These are phyloP conservation scores for Eupithecia dodoneata DNA, from an alignment of 2,888 invertebrate species.

Conservation along the genomic window DNA sequence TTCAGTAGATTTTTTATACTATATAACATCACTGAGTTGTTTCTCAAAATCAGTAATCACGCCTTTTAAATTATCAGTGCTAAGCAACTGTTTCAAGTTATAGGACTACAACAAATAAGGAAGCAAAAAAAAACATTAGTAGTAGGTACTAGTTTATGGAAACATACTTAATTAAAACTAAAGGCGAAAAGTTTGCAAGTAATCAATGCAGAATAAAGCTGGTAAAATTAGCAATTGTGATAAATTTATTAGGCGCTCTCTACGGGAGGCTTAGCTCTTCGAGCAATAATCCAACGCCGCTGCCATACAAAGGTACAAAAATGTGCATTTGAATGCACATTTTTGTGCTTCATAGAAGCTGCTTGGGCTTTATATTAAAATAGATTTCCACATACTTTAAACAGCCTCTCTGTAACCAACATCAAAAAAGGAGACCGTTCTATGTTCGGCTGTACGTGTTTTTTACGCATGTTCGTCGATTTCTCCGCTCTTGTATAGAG, in stretches of 20 bases:
- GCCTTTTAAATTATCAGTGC: background rate
- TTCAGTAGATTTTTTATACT: too few species aligned
- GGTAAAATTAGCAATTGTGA: background rate
- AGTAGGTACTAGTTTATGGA: conserved; percentile 47
- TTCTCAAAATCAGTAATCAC: too few species aligned
- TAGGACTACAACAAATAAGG: background rate
- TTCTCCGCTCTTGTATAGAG: too few species aligned
- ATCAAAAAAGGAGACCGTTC: too few species aligned
- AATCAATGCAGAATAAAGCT: background rate
- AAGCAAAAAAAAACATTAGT: conserved; percentile 22
- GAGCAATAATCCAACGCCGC: too few species aligned
- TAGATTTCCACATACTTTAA: background rate
- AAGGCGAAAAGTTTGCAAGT: conserved; percentile 22
- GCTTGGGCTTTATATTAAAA: too few species aligned
- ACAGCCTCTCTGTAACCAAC: background rate
- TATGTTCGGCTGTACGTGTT: too few species aligned
- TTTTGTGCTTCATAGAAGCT: background rate
- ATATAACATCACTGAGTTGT: too few species aligned
- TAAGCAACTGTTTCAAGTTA: background rate
- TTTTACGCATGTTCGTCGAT: too few species aligned
- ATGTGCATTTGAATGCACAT: too few species aligned
- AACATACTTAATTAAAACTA: conserved; percentile 47
- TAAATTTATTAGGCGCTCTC: background rate
- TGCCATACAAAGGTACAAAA: too few species aligned
- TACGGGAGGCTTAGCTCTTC: too few species aligned